Conservation (phyloP, 2,797 vertebrate species). For the Tinamus major region DNA sequence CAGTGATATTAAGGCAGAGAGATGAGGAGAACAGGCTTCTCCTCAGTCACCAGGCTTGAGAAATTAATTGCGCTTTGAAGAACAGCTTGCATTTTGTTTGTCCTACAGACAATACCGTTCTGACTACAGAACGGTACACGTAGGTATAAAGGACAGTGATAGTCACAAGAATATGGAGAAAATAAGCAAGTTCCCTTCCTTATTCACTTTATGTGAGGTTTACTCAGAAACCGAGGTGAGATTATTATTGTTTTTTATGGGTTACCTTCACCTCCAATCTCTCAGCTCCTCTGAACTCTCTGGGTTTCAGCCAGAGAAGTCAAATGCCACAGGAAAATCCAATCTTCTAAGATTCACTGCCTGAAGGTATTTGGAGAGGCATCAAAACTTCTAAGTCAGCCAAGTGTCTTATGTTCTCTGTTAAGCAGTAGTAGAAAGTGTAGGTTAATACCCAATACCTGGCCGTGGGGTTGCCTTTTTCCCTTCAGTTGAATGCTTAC, state of each 20-base stretch:
- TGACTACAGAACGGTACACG: neutral
- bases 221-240: neutral
- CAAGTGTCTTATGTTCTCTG: neutral
- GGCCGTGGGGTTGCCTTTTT: neutral
- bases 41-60: neutral
- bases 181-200: neutral
- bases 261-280: neutral
- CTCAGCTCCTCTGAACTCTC: neutral
- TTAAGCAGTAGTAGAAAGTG: neutral
- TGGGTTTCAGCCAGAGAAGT: conserved; percentile 37
- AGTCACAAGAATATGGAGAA: rapidly evolving
- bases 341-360: conserved; percentile 7
- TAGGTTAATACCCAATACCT: neutral
- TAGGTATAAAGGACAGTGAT: neutral
- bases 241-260: neutral
- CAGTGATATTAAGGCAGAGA: neutral
- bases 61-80: neutral
- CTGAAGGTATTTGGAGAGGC: neutral
- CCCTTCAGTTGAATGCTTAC: neutral
- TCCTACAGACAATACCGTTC: neutral
- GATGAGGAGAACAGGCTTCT: neutral
- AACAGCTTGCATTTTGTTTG: neutral
- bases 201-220: neutral
- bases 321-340: conserved; percentile 21
- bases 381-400: conserved; percentile 22